A percentile compares a stretch with the other conserved stretches of the same genome.
These are phyloP conservation scores for Luidia sarsii DNA, from an alignment of 53 echinoderm and acorn worm species.

Conservation along the genomic window DNA sequence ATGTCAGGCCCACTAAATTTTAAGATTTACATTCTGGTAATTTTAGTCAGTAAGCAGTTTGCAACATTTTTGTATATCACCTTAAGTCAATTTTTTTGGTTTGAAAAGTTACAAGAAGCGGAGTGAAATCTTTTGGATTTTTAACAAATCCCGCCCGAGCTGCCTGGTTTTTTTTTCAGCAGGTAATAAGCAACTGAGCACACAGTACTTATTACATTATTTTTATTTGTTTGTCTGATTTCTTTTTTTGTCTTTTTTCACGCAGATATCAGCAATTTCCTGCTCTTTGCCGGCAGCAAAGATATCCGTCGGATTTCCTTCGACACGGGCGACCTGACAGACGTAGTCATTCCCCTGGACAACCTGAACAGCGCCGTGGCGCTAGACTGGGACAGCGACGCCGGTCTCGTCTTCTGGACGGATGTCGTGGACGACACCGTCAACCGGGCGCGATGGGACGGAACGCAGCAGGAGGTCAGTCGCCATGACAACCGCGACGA, in stretches of 20 bases:
- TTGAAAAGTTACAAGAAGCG: no score
- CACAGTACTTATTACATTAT: no score
- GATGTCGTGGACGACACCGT: slow-evolving; percentile 79
- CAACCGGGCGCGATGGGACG: slow-evolving; percentile 82
- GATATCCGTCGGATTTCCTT: slow-evolving; percentile 91
- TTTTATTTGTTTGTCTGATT: background rate
- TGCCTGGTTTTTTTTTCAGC: no score
- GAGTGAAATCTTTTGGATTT: no score
- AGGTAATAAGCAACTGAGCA: no score
- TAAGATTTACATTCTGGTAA: no score
- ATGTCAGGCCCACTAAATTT: no score
- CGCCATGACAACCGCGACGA: background rate
- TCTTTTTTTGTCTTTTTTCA: background rate
- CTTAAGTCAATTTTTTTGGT: no score
- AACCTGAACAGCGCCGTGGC: slow-evolving; percentile 80
- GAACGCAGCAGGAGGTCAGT: slow-evolving; percentile 75
- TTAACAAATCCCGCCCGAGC: no score
- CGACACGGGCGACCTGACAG: slow-evolving; percentile 76
- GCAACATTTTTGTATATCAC: no score
- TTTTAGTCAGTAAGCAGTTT: no score
- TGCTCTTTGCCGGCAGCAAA: slow-evolving; percentile 71
- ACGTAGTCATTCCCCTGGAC: slow-evolving; percentile 75
- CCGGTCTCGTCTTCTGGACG: slow-evolving; percentile 79
- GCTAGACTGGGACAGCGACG: slow-evolving; percentile 87
- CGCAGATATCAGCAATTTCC: slow-evolving; percentile 74